phyloP scores from a whole-genome alignment of 2,888 invertebrate species.

The Trachelus tabidus region DNA sequence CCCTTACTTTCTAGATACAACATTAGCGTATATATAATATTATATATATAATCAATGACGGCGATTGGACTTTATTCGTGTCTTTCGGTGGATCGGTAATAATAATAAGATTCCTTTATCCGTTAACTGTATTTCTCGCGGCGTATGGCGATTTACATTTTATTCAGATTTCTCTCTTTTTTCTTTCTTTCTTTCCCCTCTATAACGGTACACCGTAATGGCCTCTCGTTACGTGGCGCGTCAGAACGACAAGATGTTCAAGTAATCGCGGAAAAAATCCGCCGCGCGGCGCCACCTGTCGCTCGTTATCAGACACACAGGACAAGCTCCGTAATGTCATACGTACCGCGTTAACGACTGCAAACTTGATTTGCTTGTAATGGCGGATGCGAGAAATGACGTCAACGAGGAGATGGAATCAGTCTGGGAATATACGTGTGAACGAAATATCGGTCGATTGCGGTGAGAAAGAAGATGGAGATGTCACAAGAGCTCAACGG shows the following conservation, averaged over 20 bases:
- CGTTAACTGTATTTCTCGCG: background rate
- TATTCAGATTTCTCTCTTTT: background rate
- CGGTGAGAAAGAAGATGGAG: background rate
- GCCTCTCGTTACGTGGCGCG: background rate
- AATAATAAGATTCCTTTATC: background rate
- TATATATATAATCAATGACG: conserved; percentile 1
- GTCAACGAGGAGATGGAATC: background rate
- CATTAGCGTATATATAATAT: background rate
- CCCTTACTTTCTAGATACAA: conserved; percentile 25
- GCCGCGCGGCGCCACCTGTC: background rate
- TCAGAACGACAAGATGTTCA: background rate
- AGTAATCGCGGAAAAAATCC: background rate
- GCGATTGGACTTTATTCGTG: conserved; percentile 5
- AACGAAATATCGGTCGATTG: background rate
- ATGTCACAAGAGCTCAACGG: background rate
- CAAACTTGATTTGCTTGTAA: background rate
- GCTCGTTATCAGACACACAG: background rate
- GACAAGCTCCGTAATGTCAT: background rate
- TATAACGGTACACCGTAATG: background rate
- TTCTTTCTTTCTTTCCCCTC: background rate
- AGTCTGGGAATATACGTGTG: background rate
- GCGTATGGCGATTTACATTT: background rate
- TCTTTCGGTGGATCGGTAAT: conserved; percentile 5
- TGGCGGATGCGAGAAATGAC: background rate
- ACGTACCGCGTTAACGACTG: background rate